Evolutionary conservation across 2,888 invertebrate species (phyloP).

Genomic region (Blastobasis lacticolella): DNA sequence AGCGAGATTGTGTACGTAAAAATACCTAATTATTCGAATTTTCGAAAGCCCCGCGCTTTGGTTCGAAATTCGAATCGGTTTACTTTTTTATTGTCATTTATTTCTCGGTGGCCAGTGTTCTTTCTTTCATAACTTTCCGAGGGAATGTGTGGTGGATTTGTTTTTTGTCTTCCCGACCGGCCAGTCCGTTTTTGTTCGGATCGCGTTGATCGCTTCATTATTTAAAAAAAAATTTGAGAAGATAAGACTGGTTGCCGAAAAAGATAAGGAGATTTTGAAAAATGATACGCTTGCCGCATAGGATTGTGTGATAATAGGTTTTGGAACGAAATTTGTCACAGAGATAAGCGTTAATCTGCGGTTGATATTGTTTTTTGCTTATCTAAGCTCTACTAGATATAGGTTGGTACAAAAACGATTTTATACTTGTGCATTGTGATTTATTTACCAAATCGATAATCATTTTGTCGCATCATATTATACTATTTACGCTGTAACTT

Average conservation of each 20-base stretch:
- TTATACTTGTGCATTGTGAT: no score
- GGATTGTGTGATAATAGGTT: not conserved
- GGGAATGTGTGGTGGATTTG: no score
- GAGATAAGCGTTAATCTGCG: not conserved
- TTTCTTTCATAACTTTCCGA: no score
- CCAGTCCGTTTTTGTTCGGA: not conserved
- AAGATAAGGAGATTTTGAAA: slow-evolving; percentile 2
- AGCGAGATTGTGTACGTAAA: slow-evolving; percentile 37
- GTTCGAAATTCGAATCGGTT: not conserved
- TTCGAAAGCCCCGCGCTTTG: slow-evolving; percentile 11
- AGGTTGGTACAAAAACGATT: not conserved
- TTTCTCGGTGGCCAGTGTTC: not conserved
- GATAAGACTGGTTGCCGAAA: not conserved
- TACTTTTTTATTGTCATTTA: slow-evolving; percentile 3
- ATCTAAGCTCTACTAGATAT: not conserved
- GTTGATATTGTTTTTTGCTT: not conserved
- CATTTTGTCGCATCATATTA: no score
- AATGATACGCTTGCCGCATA: slow-evolving; percentile 1
- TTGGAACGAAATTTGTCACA: not conserved
- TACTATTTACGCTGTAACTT: no score
- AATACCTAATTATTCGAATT: slow-evolving; percentile 37
- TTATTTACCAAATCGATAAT: no score
- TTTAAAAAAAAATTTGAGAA: no score
- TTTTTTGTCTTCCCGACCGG: no score
- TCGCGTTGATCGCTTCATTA: not conserved